phyloP scores from a whole-genome alignment of 1,140 invertebrate genomes.

The Heterodera schachtii region DNA sequence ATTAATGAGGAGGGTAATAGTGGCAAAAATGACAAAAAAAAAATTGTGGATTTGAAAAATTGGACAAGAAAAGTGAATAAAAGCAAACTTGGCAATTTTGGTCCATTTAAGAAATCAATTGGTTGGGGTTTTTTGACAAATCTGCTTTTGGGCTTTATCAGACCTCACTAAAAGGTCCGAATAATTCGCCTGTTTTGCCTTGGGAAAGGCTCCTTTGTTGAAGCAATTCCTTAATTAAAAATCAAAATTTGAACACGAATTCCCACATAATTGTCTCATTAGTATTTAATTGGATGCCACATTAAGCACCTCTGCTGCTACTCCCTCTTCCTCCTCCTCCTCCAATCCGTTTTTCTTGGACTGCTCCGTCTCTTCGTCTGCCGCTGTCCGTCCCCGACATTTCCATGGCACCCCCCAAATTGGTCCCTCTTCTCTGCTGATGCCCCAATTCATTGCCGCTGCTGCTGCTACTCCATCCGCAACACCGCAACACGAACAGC shows the following conservation, averaged over 20 bases:
- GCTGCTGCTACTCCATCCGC: background rate
- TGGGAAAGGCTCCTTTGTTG: background rate
- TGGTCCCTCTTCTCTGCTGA: background rate
- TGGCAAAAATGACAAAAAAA: background rate
- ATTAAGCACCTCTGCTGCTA: background rate
- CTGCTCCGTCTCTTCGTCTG: background rate
- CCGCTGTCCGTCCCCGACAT: background rate
- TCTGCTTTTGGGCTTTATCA: too few species aligned
- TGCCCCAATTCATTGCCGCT: background rate
- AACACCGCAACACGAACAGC: background rate
- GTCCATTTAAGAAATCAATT: background rate
- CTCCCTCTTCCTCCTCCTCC: background rate
- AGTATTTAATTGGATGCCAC: background rate
- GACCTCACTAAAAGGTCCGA: background rate
- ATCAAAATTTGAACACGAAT: too few species aligned
- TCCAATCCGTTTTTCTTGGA: slow-evolving; percentile 16
- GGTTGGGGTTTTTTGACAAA: background rate
- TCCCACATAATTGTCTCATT: too few species aligned
- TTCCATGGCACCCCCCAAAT: background rate
- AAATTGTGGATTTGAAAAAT: background rate
- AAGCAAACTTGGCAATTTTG: slow-evolving; percentile 11
- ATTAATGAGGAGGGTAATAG: too few species aligned
- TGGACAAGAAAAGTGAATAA: too few species aligned
- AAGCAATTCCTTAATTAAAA: background rate
- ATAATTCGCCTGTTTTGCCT: background rate